Evolutionary conservation across 2,888 invertebrate species (phyloP).

Genomic region (Enchytraeus crypticus): DNA sequence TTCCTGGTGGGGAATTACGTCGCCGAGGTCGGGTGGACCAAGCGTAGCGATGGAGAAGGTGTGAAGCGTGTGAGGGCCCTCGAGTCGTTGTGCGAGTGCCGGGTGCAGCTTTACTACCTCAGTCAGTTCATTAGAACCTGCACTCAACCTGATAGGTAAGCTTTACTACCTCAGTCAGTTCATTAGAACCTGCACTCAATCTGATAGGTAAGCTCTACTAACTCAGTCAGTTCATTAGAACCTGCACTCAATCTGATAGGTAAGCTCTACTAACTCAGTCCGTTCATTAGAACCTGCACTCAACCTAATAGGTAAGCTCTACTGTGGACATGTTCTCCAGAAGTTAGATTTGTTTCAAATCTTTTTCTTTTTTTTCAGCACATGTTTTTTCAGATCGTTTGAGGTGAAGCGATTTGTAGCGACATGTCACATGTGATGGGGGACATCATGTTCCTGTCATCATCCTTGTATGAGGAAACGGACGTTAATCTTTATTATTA

Average conservation of each 20-base stretch:
- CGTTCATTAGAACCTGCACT: too few relatives aligned
- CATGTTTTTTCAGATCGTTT: too few relatives aligned
- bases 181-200: constrained; percentile 70
- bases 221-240: not conserved
- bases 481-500: too few relatives aligned
- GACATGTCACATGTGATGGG: too few relatives aligned
- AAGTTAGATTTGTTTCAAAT: too few relatives aligned
- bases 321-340: too few relatives aligned
- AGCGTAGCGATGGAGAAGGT: too few relatives aligned
- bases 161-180: constrained; percentile 63
- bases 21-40: constrained; percentile 51
- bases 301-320: too few relatives aligned
- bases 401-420: too few relatives aligned
- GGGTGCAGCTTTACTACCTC: constrained; percentile 62
- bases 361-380: too few relatives aligned
- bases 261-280: not conserved
- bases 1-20: constrained; percentile 57
- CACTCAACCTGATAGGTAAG: constrained; percentile 76
- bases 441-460: too few relatives aligned
- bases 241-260: not conserved
- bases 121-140: constrained; percentile 66
- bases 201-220: constrained; percentile 73
- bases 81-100: constrained; percentile 56
- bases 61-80: constrained; percentile 7
- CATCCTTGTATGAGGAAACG: too few relatives aligned